Evolutionary conservation across 2,113 vertebrate species (phyloP).

Genomic region (Esox niger): DNA sequence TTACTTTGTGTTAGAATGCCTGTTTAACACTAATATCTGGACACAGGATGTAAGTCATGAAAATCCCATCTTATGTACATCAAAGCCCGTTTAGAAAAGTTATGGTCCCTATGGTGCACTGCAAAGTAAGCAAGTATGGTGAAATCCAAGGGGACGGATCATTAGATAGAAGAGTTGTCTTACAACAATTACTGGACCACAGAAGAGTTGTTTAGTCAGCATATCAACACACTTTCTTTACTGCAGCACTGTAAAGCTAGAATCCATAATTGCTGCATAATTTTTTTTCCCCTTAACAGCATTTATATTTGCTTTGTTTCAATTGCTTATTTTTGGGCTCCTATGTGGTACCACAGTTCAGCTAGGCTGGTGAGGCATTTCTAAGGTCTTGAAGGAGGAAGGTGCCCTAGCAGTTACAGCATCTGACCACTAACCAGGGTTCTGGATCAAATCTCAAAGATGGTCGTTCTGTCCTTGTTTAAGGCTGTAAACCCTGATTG

Average conservation of each 20-base stretch:
- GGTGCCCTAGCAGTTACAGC: too few relatives aligned
- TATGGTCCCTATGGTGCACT: slow-evolving; percentile 9
- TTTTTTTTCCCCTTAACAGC: too few relatives aligned
- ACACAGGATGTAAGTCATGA: background rate
- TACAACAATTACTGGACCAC: slow-evolving; percentile 49
- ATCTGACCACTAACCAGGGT: too few relatives aligned
- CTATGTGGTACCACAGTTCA: too few relatives aligned
- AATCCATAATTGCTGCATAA: too few relatives aligned
- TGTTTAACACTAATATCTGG: background rate
- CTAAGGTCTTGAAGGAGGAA: too few relatives aligned
- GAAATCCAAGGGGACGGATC: slow-evolving; percentile 43
- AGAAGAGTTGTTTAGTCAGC: slow-evolving; percentile 65
- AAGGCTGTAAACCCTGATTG: too few relatives aligned
- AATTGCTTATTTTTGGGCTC: too few relatives aligned
- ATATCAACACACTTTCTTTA: slow-evolving; percentile 17
- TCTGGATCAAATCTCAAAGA: too few relatives aligned
- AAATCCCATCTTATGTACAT: background rate
- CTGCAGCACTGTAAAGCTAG: slow-evolving; percentile 18
- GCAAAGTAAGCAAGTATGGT: slow-evolving; percentile 43
- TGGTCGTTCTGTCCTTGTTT: too few relatives aligned
- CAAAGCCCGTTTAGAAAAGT: background rate
- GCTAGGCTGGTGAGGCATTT: too few relatives aligned
- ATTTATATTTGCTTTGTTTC: too few relatives aligned
- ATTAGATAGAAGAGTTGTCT: slow-evolving; percentile 56
- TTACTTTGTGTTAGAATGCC: background rate